Base-by-base conservation (phyloP, 1,140 invertebrate species). In the Heliconius nattereri region DNA sequence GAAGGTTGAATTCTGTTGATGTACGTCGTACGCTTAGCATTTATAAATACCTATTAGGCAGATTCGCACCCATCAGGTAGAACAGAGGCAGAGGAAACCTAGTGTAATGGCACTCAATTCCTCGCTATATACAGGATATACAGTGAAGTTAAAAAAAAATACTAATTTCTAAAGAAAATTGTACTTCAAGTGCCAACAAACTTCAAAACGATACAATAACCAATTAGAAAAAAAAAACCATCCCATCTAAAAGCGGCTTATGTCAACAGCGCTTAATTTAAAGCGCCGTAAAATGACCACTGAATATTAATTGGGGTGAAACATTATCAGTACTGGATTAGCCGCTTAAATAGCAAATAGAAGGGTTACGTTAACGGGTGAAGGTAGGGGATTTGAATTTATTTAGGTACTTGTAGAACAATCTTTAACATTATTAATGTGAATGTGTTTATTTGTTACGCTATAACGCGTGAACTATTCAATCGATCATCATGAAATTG, bases 241-340 rank as follows among this genome's bases (percentile, higher is more conserved):
- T 29, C 60, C 60, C 60, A 66, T 29, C 60, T 26, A 66, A 66
- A 66, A 66, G 60, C 60, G 60, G 60, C 60, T 66, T 37, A 72
- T 52, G 26, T 72, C 9, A 78, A 78, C 54, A 70, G 20, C 11
- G 71, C 26, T 78, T 74, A 73, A 78, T 37, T 57, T 60, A 66
- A 73, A 20, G 37, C 72, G 37, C 71, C 57, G 37, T 78, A n/a
- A 73, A 73, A 78, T 73, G 57, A 78, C 52, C 54, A 66, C 73
- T 60, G 40, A 74, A 73, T 72, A 66, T 35, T 49, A 29, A 78
- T 26, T 11, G 37, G 71, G 35, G 77, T 35, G 49, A 71, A 60
- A 35, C 71, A 40, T 78, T 20, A 66, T 40, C 54, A 45, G 72
- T 73, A 78, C 74, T 78, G 78, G 78, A 78, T 78, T 78, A 78